Conservation (phyloP, 2,888 invertebrate species). For the Dolichomitus sp. region DNA sequence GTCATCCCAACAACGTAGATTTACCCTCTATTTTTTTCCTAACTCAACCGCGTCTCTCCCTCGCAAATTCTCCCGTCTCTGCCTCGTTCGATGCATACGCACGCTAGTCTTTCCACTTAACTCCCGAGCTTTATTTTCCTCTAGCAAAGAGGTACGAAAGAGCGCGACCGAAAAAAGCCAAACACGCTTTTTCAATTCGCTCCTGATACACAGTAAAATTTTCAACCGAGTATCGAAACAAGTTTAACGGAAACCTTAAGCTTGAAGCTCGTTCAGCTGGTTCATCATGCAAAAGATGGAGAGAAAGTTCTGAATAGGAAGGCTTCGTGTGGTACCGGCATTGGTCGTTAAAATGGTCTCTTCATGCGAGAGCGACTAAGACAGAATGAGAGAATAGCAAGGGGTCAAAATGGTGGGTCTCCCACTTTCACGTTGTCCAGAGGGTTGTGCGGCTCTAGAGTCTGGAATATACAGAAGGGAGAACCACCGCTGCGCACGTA, state of each 20-base stretch:
- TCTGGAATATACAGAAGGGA: slow-evolving; percentile 10
- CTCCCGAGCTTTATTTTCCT: slow-evolving; percentile 27
- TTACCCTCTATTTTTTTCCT: slow-evolving; percentile 73
- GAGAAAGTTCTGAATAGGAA: slow-evolving; percentile 8
- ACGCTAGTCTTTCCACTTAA: slow-evolving; percentile 3
- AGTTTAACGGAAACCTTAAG: background rate
- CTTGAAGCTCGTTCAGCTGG: background rate
- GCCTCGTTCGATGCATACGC: slow-evolving; percentile 12
- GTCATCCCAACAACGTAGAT: slow-evolving; percentile 76
- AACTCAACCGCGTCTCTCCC: background rate
- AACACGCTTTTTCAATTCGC: slow-evolving; percentile 78
- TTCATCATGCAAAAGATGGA: background rate
- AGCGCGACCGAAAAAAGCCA: slow-evolving; percentile 32
- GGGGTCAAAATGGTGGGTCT: slow-evolving; percentile 7
- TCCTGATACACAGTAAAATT: slow-evolving; percentile 2
- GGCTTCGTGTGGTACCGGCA: slow-evolving; percentile 1
- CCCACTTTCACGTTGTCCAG: slow-evolving; percentile 14
- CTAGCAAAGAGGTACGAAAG: background rate
- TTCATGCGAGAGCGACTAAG: background rate
- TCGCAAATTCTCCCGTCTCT: background rate
- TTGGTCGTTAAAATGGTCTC: slow-evolving; percentile 19
- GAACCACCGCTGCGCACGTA: slow-evolving; percentile 34
- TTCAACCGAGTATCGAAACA: slow-evolving; percentile 1
- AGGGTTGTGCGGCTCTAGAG: slow-evolving; percentile 18
- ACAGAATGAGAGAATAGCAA: background rate